A percentile compares a stretch with the other conserved stretches of the same genome.
Conservation (phyloP, 2,797 vertebrate genomes). For the Periophthalmus magnuspinnatus region DNA sequence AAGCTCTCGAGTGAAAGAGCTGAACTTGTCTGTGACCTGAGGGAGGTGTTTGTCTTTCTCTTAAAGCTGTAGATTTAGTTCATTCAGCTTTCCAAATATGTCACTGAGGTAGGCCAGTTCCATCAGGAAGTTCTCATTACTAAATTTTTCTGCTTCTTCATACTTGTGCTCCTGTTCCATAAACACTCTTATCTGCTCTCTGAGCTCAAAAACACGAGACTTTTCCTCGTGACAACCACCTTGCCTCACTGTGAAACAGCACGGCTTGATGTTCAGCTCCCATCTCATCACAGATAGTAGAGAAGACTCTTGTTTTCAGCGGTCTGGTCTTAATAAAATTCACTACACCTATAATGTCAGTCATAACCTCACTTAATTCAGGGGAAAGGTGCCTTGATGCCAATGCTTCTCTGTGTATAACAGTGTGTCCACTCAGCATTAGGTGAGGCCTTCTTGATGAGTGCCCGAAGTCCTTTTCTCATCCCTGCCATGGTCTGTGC, state of each 20-base stretch:
- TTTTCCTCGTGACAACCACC: conserved; percentile 33
- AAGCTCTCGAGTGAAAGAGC: conserved; percentile 23
- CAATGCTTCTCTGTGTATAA: too few relatives aligned
- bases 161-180: conserved; percentile 27
- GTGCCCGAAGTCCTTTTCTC: too few relatives aligned
- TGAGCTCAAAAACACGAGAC: conserved; percentile 17
- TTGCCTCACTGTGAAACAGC: conserved; percentile 30
- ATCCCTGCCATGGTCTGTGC: too few relatives aligned
- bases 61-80: conserved; percentile 32
- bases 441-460: too few relatives aligned
- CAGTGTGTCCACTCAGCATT: too few relatives aligned
- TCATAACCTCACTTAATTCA: too few relatives aligned
- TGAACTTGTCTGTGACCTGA: conserved; percentile 37
- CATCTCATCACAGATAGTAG: conserved; percentile 21
- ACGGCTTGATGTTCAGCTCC: conserved; percentile 28
- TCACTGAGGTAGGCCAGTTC: too few relatives aligned
- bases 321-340: conserved; percentile 27
- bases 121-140: too few relatives aligned
- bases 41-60: conserved; percentile 13
- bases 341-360: not conserved
- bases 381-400: too few relatives aligned
- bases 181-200: conserved; percentile 18
- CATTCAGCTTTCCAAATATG: conserved; percentile 36
- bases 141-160: too few relatives aligned
- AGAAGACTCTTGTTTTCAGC: conserved; percentile 19